Percentiles rank a stretch among this genome's conserved stretches.
These are phyloP conservation scores for Ips nitidus DNA, from an alignment of 1,140 invertebrate species.

Conservation along the genomic window DNA sequence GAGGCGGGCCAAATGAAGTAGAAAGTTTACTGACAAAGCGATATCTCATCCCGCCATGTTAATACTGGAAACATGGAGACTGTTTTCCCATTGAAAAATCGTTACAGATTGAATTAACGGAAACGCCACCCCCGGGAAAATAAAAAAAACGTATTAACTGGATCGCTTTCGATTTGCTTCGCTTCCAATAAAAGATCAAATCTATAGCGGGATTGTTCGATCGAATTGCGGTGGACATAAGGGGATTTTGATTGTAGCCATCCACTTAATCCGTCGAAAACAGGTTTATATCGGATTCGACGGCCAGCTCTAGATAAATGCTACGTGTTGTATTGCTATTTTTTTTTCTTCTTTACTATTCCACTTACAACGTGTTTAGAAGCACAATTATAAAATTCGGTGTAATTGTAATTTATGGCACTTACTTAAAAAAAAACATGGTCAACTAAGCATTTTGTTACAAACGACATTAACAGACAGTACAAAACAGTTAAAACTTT, in stretches of 20 bases:
- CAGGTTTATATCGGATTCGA: background rate
- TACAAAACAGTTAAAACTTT: too few relatives aligned
- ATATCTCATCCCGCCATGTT: background rate
- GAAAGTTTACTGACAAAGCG: constrained; percentile 1
- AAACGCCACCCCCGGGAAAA: constrained; percentile 12
- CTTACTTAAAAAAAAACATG: too few relatives aligned
- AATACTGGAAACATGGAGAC: constrained; percentile 8
- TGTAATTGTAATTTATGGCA: too few relatives aligned
- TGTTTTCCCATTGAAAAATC: background rate
- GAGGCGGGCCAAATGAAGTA: background rate
- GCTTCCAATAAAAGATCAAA: constrained; percentile 21
- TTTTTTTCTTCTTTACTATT: too few relatives aligned
- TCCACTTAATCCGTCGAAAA: background rate
- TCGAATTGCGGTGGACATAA: constrained; percentile 17
- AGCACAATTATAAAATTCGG: too few relatives aligned
- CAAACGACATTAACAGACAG: too few relatives aligned
- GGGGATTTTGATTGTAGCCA: constrained; percentile 19
- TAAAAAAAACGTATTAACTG: constrained; percentile 31
- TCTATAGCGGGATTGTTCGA: constrained; percentile 2
- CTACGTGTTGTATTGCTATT: background rate
- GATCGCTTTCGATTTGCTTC: constrained; percentile 24
- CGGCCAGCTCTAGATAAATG: background rate
- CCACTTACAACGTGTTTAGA: too few relatives aligned
- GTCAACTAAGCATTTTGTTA: too few relatives aligned
- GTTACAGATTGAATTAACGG: background rate